Evolutionary conservation across 1,140 invertebrate genomes (phyloP).

Genomic region (Tribolium madens): DNA sequence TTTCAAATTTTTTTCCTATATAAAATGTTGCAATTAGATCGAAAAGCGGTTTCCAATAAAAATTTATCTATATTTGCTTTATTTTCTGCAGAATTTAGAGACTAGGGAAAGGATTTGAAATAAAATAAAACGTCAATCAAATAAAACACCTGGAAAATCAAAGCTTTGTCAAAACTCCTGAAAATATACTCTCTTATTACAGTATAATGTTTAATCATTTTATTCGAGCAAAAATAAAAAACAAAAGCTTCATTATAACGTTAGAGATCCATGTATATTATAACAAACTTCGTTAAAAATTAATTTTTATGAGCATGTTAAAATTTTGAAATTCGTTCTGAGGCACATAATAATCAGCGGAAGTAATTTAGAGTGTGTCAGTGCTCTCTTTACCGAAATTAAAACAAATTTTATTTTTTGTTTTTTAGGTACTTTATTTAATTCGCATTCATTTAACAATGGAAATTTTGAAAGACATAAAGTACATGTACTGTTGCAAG

Average conservation of each 20-base stretch:
- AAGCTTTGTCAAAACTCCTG: neutral
- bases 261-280: conserved; percentile 4
- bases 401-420: neutral
- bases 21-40: neutral
- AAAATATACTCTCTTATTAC: neutral
- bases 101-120: neutral
- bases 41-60: neutral
- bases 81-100: neutral
- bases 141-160: conserved; percentile 13
- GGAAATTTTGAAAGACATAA: neutral
- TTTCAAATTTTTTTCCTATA: neutral
- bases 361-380: conserved; percentile 4
- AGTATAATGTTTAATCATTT: neutral
- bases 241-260: conserved; percentile 2
- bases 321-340: conserved; percentile 5
- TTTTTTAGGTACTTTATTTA: neutral
- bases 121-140: conserved; percentile 10
- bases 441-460: too few species aligned
- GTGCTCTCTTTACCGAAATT: neutral
- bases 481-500: neutral
- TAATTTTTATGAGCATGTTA: conserved; percentile 24
- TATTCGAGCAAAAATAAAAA: neutral
- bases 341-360: conserved; percentile 7
- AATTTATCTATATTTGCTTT: neutral
- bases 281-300: conserved; percentile 20